Base-by-base conservation (phyloP, 1,140 invertebrate species). In the Pollicipes pollicipes region DNA sequence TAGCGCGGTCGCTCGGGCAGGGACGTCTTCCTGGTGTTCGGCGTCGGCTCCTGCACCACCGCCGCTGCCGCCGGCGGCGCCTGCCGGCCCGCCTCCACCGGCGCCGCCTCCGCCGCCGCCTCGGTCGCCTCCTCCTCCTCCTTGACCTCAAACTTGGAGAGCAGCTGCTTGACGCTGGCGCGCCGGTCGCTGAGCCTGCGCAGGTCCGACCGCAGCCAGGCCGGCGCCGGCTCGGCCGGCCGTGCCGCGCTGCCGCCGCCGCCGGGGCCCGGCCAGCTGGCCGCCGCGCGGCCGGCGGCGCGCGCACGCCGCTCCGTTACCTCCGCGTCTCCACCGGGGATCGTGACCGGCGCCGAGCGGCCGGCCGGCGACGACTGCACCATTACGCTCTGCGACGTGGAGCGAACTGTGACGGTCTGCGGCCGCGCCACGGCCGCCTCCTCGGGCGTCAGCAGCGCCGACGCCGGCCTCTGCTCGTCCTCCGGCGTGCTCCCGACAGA, bases 131-230 rank as follows among this genome's bases (percentile, higher is more conserved):
- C 45, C 10, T 21, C 75, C 32, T 32, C 68, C 69, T 70, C 73
- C 30, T 70, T 73, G 27, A 73, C 68, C 72, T 82, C 80, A 74
- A 82, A 82, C 70, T 77, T 78, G 28, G 77, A 80, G 37, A 82
- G 72, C 21, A 82, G 73, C 69, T 81, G 79, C 73, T 77, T 77
- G 17, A 82, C 78, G 73, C 78, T 82, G 30, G 77, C 70, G 29
- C 79, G 79, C 27, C 77, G 75, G 35, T 79, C 76, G 26, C n/a
- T 73, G 29, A 64, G 45, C 45, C 45, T 10, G 45, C 45, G 45
- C 17, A 58, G 45, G 45, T 58, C 45, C 10, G 45, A 58, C 13
- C 45, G 45, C 17, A 58, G 45, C 45, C 45, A 58, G 45, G 45
- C 45, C 13, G n/a, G n/a, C 68, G 24, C 45, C 70, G 26, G 66